Conservation (phyloP, 2,797 vertebrate species). For the Falco biarmicus region DNA sequence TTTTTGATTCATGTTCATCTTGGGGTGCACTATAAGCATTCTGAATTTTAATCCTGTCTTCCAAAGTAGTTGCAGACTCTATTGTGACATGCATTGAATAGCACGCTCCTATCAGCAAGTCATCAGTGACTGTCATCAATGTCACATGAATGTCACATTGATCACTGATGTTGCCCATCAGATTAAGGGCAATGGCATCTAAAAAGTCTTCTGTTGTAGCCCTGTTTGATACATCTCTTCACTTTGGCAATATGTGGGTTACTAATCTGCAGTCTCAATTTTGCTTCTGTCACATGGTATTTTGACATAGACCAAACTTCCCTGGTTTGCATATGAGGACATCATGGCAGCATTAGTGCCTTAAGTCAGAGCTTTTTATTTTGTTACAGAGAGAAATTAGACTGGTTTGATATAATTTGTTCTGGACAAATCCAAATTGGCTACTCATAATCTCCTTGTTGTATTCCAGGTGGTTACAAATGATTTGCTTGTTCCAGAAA, state of each 20-base stretch:
- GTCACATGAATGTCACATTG: too few relatives aligned
- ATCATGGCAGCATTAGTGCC: neutral
- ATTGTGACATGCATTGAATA: neutral
- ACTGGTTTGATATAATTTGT: neutral
- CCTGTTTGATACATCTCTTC: neutral
- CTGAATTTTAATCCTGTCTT: neutral
- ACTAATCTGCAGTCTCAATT: neutral
- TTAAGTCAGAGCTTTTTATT: neutral
- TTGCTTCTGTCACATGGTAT: neutral
- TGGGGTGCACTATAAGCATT: neutral
- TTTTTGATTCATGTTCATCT: neutral
- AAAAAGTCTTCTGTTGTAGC: neutral
- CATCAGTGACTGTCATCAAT: neutral
- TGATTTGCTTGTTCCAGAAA: neutral
- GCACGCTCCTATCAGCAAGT: rapidly evolving
- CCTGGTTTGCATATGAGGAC: neutral
- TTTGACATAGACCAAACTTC: neutral
- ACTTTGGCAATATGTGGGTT: neutral
- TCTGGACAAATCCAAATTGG: neutral
- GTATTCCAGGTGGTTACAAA: constrained; percentile 25
- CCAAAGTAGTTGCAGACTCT: neutral
- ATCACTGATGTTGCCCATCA: too few relatives aligned
- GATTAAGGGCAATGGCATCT: neutral
- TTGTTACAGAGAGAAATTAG: neutral
- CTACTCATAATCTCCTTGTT: neutral